Evolutionary conservation across 2,888 invertebrate genomes (phyloP).

Genomic region (Tubulanus polymorphus): DNA sequence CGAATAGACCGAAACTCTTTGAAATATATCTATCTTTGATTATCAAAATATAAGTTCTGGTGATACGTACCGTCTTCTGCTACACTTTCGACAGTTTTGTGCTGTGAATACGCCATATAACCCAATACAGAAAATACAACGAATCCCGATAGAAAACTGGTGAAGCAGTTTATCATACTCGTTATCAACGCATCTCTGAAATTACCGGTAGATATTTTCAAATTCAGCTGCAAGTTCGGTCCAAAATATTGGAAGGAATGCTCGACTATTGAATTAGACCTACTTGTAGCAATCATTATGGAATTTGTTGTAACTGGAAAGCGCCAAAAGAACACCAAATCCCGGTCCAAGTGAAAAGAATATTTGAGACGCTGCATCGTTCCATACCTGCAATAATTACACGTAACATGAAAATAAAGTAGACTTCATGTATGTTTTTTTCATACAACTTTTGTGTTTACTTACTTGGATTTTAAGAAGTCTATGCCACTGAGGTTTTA

Average conservation of each 20-base stretch:
- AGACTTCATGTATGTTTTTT: too few species aligned
- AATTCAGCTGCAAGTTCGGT: background rate
- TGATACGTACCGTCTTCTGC: conserved; percentile 66
- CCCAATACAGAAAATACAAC: conserved; percentile 53
- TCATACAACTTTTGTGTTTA: too few species aligned
- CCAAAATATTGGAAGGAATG: background rate
- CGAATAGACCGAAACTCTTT: too few species aligned
- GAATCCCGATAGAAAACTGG: conserved; percentile 48
- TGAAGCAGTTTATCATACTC: conserved; percentile 42
- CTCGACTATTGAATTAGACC: too few species aligned
- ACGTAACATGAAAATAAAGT: too few species aligned
- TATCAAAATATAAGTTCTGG: background rate
- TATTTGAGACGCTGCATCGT: conserved; percentile 25
- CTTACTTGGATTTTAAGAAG: too few species aligned
- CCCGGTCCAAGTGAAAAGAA: conserved; percentile 32
- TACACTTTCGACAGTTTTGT: conserved; percentile 80
- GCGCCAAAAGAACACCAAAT: conserved; percentile 31
- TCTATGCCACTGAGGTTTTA: too few species aligned
- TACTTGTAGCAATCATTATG: conserved; percentile 41
- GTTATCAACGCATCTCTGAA: conserved; percentile 47
- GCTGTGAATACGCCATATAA: conserved; percentile 81
- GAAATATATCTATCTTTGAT: too few species aligned
- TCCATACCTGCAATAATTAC: conserved; percentile 2
- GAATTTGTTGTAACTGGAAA: conserved; percentile 35
- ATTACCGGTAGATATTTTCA: conserved; percentile 10